Base-by-base conservation (phyloP, 2,888 invertebrate species). In the Oasisia sp. region DNA sequence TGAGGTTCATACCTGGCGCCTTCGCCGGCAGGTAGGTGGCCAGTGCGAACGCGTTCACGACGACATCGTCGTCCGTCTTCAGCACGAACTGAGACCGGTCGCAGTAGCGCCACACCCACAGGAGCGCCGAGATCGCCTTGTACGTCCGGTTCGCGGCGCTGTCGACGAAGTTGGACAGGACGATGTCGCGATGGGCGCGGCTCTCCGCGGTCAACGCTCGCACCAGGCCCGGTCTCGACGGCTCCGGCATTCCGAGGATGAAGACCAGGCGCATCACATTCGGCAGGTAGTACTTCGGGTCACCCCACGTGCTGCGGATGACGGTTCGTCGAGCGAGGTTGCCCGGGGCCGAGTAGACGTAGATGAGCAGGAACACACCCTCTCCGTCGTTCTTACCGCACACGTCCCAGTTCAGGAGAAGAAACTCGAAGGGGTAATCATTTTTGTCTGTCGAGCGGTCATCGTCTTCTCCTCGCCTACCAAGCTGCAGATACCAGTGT, bases 11-110 rank as follows among this genome's bases (percentile, higher is more conserved):
- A 7, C 7, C 27, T 19, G 74, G 74, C 19, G 74, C n/a, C 27
- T 74, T 7, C 27, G n/a, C 14, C 0, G 27, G 74, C 74, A 74
- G 27, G 74, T 74, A 74, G 12, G 92, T 74, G 14, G 93, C 19
- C 32, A 95, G 92, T 14, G 94, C 92, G 91, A 98, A 96, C 95
- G 96, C 94, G 92, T 96, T 96, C 32, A 96, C 95, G 91, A 96
- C 95, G 92, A 96, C 96, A 92, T 96, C 96, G 93, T 96, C 96
- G 93, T 96, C 96, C 0, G 96, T 95, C 94, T 96, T 96, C 32
- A 96, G 94, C 19, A 96, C 94, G 93, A 95, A 96, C 32, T 94
- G 93, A 0, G 95, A 95, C 56, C 95, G 93, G 19, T 93, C 93
- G 94, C 96, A 96, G 93, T 95, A 95, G 27, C 93, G 94, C 0